Base-by-base conservation (phyloP, 2,797 vertebrate genomes). In the Threskiornis aethiopicus region DNA sequence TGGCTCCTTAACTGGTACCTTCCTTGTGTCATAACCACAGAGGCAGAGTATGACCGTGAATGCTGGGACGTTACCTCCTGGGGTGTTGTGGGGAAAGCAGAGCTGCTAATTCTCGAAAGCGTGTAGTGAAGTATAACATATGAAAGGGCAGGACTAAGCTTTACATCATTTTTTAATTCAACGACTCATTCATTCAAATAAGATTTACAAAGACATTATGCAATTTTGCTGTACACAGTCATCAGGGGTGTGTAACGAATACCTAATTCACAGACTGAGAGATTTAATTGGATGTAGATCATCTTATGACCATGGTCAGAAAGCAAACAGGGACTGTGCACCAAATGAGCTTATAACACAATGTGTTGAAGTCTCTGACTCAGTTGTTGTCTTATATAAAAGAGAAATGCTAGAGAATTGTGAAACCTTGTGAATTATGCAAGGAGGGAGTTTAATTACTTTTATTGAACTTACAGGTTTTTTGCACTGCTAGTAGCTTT, bases 361-460 rank as follows among this genome's bases (percentile, higher is more conserved):
- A 81, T 28, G 16, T 13, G 39, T 41, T 66, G 28, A 93, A 89
- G 82, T 39, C 52, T 92, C 82, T 95, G 96, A 97, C 91, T 96
- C 96, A 95, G 58, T 69, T 75, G 80, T 87, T 95, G 93, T 81
- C 88, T 87, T 95, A 76, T 22, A 86, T 92, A 95, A 93, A 93
- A 80, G 62, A 90, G 57, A 94, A 96, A 90, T 51, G 39, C 37
- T 90, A 64, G 28, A 65, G 46, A 87, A 92, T 94, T 96, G 89
- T 93, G 96, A 93, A 97, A 97, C 52, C 58, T 66, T 35, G 22
- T 70, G 66, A 90, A 91, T 97, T 96, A 96, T 49, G 84, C 87
- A 96, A 96, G 83, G 51, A 92, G 46, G 33, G 41, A 78, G 39
- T 90, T 88, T 88, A 95, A 93, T 87, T 66, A 73, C 52, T 71